Evolutionary conservation across 2,797 vertebrate species (phyloP), one percentile per base, ranked within the genome.

Genomic region (Sebastes baramenuke): DNA sequence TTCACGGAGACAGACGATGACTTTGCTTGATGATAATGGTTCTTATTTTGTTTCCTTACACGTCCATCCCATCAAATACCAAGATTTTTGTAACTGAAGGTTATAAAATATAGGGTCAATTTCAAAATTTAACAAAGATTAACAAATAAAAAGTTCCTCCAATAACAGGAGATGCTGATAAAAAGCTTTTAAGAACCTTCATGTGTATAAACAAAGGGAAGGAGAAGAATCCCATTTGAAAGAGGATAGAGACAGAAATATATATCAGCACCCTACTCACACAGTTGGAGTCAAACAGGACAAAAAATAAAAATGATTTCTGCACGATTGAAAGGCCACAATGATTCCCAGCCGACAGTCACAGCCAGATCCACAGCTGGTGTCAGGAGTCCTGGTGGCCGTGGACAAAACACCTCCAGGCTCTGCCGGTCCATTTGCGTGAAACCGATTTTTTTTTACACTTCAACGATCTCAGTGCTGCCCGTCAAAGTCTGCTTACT

Each of bases 361-460:
- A 62, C 77, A 85, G 77, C n/a, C 61, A 32, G 67, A 58, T 77
- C 67, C 87, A 84, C 85, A 91, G 87, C 87, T 91, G 85, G 85
- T 58, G 65, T 83, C 77, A 49, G 79, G 72, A 79, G 64, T 62
- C 75, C 60, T n/a, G 68, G 29, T 66, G 75, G 72, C 60, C 0
- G 1, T 6, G 8, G 25, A 84, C 67, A 81, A 87, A 88, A 76
- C 83, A 80, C 79, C 74, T 82, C 76, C n/a, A 80, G 65, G 74
- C 38, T 85, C 56, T 85, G 62, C 20, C 10, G 38, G 62, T 87
- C 70, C 67, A 25, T 71, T 71, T 73, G 68, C 32, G 36, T n/a
- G n/a, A 77, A 36, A 77, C 22, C 16, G n/a, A 65, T 42, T 77
- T 69, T 82, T 34, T 77, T 77, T 82, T 65, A 74, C 69, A 69